These are phyloP conservation scores for Heteromurus nitidus DNA, from an alignment of 2,888 invertebrate species.

Conservation along the genomic window DNA sequence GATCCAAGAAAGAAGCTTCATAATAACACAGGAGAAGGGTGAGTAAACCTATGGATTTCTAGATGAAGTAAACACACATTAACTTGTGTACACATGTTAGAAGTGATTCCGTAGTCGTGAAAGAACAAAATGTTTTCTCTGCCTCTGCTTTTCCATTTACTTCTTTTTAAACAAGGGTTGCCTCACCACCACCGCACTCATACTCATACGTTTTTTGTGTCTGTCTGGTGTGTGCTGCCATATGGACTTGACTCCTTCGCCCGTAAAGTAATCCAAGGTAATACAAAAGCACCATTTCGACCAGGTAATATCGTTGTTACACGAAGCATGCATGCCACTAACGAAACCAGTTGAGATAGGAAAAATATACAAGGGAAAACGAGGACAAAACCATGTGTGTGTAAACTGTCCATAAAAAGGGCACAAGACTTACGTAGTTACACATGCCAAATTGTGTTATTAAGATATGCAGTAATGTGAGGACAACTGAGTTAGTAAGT, in stretches of 20 bases:
- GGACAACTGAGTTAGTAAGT: no score
- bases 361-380: not conserved
- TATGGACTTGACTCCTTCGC: not conserved
- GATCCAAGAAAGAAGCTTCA: no score
- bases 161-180: no score
- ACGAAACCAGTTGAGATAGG: not conserved
- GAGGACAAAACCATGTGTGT: constrained; percentile 5
- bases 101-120: no score
- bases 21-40: no score
- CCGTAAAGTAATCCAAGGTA: constrained; percentile 9
- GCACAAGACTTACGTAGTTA: not conserved
- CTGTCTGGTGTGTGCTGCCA: not conserved
- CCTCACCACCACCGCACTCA: not conserved
- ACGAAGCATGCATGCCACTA: not conserved
- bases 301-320: not conserved
- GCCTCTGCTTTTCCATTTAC: not conserved
- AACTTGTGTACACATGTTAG: no score
- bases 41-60: no score
- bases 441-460: not conserved
- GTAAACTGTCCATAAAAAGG: constrained; percentile 8
- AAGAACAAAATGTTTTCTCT: not conserved
- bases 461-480: no score
- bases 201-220: not conserved
- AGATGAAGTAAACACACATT: no score
- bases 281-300: not conserved